Evolutionary conservation across 2,113 vertebrate genomes (phyloP).

Genomic region (Oxygymnocypris stewartii): DNA sequence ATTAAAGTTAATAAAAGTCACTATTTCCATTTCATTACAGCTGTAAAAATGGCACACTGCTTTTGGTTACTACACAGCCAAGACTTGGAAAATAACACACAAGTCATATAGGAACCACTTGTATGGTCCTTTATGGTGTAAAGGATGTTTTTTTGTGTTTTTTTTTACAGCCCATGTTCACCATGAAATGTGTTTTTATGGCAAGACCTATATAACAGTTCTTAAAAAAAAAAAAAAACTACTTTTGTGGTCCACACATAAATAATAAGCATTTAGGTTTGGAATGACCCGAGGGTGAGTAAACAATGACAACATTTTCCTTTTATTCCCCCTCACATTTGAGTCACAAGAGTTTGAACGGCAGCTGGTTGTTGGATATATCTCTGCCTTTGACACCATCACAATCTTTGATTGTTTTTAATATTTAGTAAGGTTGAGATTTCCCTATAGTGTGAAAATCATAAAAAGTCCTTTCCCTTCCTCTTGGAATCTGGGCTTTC

Average conservation of each 20-base stretch:
- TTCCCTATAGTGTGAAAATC: constrained; percentile 24
- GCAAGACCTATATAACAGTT: background rate
- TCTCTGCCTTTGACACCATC: background rate
- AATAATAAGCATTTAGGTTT: background rate
- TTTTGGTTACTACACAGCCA: background rate
- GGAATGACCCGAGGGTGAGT: background rate
- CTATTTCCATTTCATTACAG: background rate
- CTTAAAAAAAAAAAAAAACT: too few relatives aligned
- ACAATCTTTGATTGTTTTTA: background rate
- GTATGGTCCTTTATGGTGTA: background rate
- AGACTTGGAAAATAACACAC: background rate
- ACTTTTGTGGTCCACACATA: background rate
- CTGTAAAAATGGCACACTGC: background rate
- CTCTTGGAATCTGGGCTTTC: constrained; percentile 65
- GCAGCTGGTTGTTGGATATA: background rate
- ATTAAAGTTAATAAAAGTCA: background rate
- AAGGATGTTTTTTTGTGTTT: background rate
- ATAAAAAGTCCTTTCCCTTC: constrained; percentile 60
- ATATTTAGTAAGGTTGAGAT: background rate
- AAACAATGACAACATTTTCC: background rate
- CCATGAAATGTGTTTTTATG: background rate
- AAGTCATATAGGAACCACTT: background rate
- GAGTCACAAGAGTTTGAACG: background rate
- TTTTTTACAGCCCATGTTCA: background rate
- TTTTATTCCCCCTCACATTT: background rate